Percentiles rank a stretch among this genome's conserved stretches.
These are phyloP conservation scores for Diaphora mendica DNA, from an alignment of 2,888 invertebrate species.

Conservation along the genomic window DNA sequence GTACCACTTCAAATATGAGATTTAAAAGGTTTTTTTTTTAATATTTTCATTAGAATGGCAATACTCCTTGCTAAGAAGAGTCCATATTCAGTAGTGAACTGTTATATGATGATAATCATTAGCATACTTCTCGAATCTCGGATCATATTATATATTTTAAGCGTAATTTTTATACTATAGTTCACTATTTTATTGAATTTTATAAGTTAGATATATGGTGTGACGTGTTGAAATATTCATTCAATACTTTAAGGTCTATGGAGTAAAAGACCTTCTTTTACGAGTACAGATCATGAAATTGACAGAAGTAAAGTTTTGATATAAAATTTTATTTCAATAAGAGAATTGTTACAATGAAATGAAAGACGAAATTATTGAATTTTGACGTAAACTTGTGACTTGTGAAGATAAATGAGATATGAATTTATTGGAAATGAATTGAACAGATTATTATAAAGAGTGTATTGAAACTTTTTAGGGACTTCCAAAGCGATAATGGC, in stretches of 20 bases:
- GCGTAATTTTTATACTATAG: too few species aligned
- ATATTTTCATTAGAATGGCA: background rate
- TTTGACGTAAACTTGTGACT: background rate
- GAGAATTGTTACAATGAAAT: background rate
- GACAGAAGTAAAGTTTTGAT: background rate
- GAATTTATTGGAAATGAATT: background rate
- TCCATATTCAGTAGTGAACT: too few species aligned
- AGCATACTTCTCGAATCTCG: too few species aligned
- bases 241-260: background rate
- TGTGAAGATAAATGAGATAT: background rate
- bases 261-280: too few species aligned
- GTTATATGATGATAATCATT: too few species aligned
- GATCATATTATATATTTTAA: too few species aligned
- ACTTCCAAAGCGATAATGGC: too few species aligned
- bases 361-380: background rate
- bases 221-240: too few species aligned
- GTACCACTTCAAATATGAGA: slow-evolving; percentile 15
- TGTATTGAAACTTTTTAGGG: too few species aligned
- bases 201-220: too few species aligned
- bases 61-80: too few species aligned
- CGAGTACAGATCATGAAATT: background rate
- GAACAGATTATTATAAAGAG: background rate
- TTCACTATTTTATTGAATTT: too few species aligned
- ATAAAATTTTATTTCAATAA: background rate
- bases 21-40: background rate